Conservation (phyloP, 2,113 vertebrate species). For the Amphilophus citrinellus region DNA sequence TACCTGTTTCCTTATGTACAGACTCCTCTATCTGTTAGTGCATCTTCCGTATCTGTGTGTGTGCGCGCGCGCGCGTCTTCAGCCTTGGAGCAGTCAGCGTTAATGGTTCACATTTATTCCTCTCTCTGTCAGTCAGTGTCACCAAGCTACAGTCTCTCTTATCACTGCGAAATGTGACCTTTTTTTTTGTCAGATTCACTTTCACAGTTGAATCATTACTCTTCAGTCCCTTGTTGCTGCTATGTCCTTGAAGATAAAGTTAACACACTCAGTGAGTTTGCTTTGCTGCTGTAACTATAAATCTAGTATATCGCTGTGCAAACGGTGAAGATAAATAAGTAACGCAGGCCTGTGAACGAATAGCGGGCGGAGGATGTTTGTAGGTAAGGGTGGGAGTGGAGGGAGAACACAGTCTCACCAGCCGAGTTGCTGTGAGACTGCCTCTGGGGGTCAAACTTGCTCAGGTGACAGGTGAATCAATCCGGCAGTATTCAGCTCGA, state of each 20-base stretch:
- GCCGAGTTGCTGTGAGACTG: constrained; percentile 36
- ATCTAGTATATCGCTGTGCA: constrained; percentile 71
- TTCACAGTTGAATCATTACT: constrained; percentile 68
- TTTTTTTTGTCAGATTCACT: constrained; percentile 58
- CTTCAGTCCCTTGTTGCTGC: constrained; percentile 55
- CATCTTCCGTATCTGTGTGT: background rate
- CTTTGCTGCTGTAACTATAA: constrained; percentile 67
- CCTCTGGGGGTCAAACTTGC: constrained; percentile 70
- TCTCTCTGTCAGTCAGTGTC: constrained; percentile 59
- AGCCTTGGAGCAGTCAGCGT: constrained; percentile 38
- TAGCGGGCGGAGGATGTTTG: background rate
- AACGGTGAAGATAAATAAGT: constrained; percentile 24
- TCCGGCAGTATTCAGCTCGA: constrained; percentile 63
- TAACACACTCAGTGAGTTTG: constrained; percentile 77
- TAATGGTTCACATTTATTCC: constrained; percentile 49
- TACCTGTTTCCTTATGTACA: background rate
- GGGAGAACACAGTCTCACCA: constrained; percentile 27
- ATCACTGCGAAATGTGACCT: constrained; percentile 59
- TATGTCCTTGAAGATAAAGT: constrained; percentile 79
- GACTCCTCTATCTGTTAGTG: background rate
- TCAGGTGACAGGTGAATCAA: constrained; percentile 80
- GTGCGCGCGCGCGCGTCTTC: background rate
- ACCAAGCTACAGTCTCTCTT: constrained; percentile 49
- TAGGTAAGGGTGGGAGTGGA: background rate
- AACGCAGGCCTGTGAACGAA: background rate